Conservation (phyloP, 2,797 vertebrate species). For the Anas bahamensis region DNA sequence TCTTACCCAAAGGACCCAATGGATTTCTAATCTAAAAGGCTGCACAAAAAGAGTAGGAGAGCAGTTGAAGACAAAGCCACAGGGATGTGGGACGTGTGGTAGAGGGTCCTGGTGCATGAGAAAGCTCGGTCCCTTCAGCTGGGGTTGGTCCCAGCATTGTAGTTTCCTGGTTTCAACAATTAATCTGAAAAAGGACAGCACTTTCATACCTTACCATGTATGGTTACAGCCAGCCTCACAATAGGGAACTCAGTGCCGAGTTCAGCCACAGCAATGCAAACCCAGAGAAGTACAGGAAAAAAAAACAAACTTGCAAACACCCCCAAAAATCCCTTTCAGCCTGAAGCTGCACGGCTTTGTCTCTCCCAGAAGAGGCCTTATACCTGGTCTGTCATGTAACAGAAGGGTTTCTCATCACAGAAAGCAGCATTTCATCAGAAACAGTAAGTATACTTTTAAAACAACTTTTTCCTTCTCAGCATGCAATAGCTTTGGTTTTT, state of each 20-base stretch:
- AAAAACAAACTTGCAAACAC: not conserved
- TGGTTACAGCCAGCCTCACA: constrained; percentile 72
- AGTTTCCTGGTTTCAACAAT: constrained; percentile 51
- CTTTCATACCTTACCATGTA: constrained; percentile 83
- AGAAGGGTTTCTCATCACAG: not conserved
- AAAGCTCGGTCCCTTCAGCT: not conserved
- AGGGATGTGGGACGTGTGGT: not conserved
- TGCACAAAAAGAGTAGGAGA: not conserved
- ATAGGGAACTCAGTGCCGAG: constrained; percentile 41
- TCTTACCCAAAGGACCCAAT: not conserved
- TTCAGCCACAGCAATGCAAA: constrained; percentile 50
- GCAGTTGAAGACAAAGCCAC: not conserved
- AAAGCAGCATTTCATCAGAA: not conserved
- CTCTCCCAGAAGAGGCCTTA: not conserved
- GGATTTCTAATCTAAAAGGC: not conserved
- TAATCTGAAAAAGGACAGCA: constrained; percentile 45
- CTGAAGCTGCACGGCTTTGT: not conserved
- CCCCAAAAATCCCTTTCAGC: not conserved
- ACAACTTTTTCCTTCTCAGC: not conserved
- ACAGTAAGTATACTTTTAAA: constrained; percentile 71
- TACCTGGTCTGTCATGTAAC: not conserved
- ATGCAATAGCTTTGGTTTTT: not conserved
- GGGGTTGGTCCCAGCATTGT: not conserved
- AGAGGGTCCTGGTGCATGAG: not conserved
- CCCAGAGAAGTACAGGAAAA: not conserved